Evolutionary conservation across 1,140 invertebrate genomes (phyloP).

Genomic region (Zaprionus gabonicus): DNA sequence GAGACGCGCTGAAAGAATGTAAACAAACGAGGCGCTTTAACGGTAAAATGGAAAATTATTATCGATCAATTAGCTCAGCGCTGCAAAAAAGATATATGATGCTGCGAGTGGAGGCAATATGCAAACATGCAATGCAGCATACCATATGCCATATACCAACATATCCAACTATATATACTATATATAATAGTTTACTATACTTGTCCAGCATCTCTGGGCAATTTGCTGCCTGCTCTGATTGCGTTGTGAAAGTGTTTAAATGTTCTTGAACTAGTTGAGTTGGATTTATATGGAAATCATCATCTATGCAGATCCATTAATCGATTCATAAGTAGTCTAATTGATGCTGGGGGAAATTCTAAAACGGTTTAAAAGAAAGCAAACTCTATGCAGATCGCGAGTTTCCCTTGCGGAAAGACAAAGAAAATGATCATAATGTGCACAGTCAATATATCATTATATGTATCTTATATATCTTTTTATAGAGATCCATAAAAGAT

Average conservation of each 20-base stretch:
- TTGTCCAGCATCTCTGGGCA: constrained; percentile 26
- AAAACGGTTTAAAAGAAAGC: constrained; percentile 1
- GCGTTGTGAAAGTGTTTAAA: constrained; percentile 74
- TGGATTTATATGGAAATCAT: neutral
- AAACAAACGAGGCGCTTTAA: constrained; percentile 83
- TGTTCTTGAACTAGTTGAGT: constrained; percentile 60
- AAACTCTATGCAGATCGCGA: neutral
- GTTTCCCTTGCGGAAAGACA: neutral
- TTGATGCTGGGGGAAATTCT: neutral
- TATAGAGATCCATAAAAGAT: neutral
- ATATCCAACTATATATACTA: neutral
- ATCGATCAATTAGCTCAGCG: constrained; percentile 81
- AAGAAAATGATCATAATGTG: neutral
- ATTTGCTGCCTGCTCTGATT: constrained; percentile 68
- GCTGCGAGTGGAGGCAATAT: neutral
- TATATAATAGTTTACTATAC: constrained; percentile 17
- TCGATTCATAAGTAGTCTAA: constrained; percentile 8
- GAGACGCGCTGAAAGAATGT: constrained; percentile 61
- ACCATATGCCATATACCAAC: neutral
- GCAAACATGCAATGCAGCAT: constrained; percentile 48
- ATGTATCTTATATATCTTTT: neutral
- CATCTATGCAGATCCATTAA: neutral
- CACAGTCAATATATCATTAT: neutral
- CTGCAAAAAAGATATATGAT: constrained; percentile 63
- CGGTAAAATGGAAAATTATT: constrained; percentile 84